These are phyloP conservation scores for Epizoanthus fatuus DNA, from an alignment of 92 coral and sea anemone species.

Conservation along the genomic window DNA sequence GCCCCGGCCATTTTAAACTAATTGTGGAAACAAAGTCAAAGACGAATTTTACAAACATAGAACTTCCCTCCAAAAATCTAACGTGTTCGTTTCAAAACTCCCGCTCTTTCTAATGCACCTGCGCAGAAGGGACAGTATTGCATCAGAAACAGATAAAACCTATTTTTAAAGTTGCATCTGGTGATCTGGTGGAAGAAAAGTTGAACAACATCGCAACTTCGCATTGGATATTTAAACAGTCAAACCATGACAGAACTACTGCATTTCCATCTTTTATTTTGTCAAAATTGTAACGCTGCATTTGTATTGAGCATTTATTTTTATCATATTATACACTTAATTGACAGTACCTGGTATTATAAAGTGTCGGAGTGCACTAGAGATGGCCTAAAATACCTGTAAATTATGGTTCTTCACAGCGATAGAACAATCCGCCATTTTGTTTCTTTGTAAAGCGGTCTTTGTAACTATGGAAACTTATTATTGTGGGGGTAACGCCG, in stretches of 20 bases:
- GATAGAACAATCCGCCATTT: conserved; percentile 14
- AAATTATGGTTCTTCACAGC: background rate
- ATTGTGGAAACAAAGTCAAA: too few relatives aligned
- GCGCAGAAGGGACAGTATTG: too few relatives aligned
- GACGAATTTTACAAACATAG: background rate
- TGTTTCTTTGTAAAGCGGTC: background rate
- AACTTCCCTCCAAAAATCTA: conserved; percentile 2
- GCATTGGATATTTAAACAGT: too few relatives aligned
- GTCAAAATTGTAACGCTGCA: too few relatives aligned
- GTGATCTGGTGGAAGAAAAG: too few relatives aligned
- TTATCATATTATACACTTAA: background rate
- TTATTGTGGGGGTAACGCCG: conserved; percentile 1
- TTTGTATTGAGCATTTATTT: too few relatives aligned
- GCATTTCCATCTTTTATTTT: too few relatives aligned
- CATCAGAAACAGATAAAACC: too few relatives aligned
- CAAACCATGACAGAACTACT: too few relatives aligned
- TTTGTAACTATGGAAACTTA: conserved; percentile 13
- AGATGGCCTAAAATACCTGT: background rate
- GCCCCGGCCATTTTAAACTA: conserved; percentile 16
- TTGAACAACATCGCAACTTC: too few relatives aligned
- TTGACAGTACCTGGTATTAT: background rate
- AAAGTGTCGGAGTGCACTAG: background rate
- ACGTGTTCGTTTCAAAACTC: background rate
- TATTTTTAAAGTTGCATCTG: too few relatives aligned
- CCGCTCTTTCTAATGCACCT: background rate